These are phyloP conservation scores for Formicarius rufipectus DNA, from an alignment of 2,113 vertebrate genomes.

Conservation along the genomic window DNA sequence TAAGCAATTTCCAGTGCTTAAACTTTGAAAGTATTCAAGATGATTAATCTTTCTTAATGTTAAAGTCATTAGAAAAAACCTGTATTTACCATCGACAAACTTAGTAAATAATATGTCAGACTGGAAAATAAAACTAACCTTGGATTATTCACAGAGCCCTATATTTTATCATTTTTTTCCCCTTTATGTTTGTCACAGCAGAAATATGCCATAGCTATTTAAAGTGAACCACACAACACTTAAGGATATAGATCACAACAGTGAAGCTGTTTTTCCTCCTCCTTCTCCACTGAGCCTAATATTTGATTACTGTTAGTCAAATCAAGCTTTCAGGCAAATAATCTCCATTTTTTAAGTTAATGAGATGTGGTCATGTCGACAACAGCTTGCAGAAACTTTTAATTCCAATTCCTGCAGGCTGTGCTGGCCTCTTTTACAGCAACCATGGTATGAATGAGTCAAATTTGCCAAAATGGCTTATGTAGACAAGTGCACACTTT, in stretches of 20 bases:
- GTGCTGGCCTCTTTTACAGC: constrained; percentile 80
- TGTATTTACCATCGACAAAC: constrained; percentile 58
- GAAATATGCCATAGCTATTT: constrained; percentile 75
- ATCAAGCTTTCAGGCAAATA: constrained; percentile 84
- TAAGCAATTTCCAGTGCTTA: constrained; percentile 42
- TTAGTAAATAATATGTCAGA: constrained; percentile 69
- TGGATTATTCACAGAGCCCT: constrained; percentile 70
- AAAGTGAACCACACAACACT: constrained; percentile 73
- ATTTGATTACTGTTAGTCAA: constrained; percentile 84
- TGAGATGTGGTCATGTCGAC: constrained; percentile 82
- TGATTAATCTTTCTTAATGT: constrained; percentile 64
- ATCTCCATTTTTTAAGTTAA: constrained; percentile 84
- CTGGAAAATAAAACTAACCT: constrained; percentile 71
- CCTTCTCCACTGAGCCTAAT: constrained; percentile 69
- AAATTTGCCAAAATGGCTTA: constrained; percentile 83
- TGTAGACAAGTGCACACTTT: constrained; percentile 81
- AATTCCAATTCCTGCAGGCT: constrained; percentile 81
- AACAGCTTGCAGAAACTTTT: constrained; percentile 84
- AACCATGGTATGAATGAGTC: constrained; percentile 79
- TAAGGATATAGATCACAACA: constrained; percentile 70
- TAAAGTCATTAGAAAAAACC: constrained; percentile 51
- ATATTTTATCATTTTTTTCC: constrained; percentile 47
- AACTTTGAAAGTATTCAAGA: constrained; percentile 60
- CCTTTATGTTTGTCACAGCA: constrained; percentile 74
- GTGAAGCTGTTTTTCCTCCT: constrained; percentile 39